These are phyloP conservation scores for Dicycla oo DNA, from an alignment of 2,888 invertebrate species.

Conservation along the genomic window DNA sequence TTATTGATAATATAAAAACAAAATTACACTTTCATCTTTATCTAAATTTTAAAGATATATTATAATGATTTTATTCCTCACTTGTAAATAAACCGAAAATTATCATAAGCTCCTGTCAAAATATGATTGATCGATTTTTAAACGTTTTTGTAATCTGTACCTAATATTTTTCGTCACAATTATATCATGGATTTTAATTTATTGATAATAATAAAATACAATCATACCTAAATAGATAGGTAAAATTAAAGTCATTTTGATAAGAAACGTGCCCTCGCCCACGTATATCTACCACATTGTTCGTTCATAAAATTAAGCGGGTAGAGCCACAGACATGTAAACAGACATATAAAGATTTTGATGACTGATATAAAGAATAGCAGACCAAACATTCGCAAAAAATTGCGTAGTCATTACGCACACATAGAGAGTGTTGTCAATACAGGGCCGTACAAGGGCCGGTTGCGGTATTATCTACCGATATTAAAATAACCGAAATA, in stretches of 20 bases:
- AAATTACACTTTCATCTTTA: slow-evolving; percentile 44
- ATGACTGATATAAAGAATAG: too few relatives aligned
- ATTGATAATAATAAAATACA: slow-evolving; percentile 32
- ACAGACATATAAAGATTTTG: too few relatives aligned
- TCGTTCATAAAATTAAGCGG: background rate
- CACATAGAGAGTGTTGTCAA: too few relatives aligned
- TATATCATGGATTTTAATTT: slow-evolving; percentile 37
- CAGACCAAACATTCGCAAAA: too few relatives aligned
- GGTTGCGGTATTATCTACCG: too few relatives aligned
- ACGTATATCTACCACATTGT: background rate
- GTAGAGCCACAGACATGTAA: too few relatives aligned
- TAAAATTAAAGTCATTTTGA: slow-evolving; percentile 2
- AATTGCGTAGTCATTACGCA: too few relatives aligned
- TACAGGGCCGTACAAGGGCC: too few relatives aligned
- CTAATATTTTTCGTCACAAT: slow-evolving; percentile 28
- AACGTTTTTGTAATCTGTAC: slow-evolving; percentile 68
- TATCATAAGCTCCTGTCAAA: slow-evolving; percentile 61
- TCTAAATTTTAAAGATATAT: slow-evolving; percentile 32
- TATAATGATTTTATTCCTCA: slow-evolving; percentile 37
- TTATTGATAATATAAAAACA: slow-evolving; percentile 54
- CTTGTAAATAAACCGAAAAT: slow-evolving; percentile 28
- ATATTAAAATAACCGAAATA: too few relatives aligned
- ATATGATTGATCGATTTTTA: slow-evolving; percentile 79
- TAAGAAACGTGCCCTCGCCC: slow-evolving; percentile 1
- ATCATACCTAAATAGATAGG: background rate